These are phyloP conservation scores for Cairina moschata DNA, from an alignment of 2,113 vertebrate species.

Conservation along the genomic window DNA sequence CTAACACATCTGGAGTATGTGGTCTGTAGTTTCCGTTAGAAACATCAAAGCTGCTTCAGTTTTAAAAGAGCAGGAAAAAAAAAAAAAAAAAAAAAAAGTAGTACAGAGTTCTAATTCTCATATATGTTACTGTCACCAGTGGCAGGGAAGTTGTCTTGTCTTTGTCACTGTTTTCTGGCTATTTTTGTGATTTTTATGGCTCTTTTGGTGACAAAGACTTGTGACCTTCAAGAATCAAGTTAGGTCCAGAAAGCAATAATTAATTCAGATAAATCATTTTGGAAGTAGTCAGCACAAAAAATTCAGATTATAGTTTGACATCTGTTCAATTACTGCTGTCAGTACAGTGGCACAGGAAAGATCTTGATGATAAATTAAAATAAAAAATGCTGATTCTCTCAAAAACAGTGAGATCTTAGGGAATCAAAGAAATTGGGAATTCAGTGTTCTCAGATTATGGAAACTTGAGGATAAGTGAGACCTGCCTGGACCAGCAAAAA, in stretches of 20 bases:
- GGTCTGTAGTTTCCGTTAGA: neutral
- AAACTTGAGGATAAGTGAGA: neutral
- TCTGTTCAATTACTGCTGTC: neutral
- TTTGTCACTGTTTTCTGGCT: neutral
- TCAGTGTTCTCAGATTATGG: rapidly evolving
- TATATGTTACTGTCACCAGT: neutral
- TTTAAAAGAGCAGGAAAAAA: neutral
- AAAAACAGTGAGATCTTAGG: neutral
- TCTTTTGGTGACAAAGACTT: neutral
- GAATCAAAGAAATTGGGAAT: neutral
- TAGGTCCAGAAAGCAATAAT: neutral
- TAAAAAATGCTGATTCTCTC: neutral
- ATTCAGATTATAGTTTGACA: neutral
- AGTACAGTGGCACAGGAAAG: neutral
- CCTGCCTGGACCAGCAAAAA: neutral
- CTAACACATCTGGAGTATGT: neutral
- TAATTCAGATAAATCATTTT: neutral
- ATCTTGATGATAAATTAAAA: neutral
- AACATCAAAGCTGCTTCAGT: neutral
- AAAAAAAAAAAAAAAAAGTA: neutral
- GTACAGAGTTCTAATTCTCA: neutral
- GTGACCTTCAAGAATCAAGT: neutral
- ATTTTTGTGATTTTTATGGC: neutral
- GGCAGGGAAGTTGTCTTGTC: neutral
- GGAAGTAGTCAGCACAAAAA: neutral